Evolutionary conservation across 2,113 vertebrate genomes (phyloP).

Genomic region (Macquaria ambigua): DNA sequence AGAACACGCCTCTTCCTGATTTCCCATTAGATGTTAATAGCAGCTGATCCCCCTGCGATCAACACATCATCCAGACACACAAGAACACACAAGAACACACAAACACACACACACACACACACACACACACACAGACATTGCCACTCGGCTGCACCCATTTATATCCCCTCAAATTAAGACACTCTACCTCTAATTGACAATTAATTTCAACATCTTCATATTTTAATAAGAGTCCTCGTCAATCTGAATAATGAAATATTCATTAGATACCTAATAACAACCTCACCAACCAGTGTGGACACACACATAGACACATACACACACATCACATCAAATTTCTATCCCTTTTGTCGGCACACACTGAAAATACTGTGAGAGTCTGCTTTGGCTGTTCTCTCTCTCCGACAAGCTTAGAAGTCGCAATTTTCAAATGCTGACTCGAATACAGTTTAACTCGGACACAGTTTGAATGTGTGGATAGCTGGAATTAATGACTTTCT

Average conservation of each 20-base stretch:
- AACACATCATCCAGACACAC: constrained; percentile 70
- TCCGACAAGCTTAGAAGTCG: background rate
- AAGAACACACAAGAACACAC: constrained; percentile 36
- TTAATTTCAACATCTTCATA: constrained; percentile 91
- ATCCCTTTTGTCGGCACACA: constrained; percentile 37
- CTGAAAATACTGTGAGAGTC: constrained; percentile 31
- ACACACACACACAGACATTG: constrained; percentile 42
- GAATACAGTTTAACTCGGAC: constrained; percentile 15
- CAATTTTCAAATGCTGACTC: background rate
- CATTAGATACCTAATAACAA: constrained; percentile 86
- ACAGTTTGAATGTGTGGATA: constrained; percentile 17
- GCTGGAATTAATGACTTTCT: constrained; percentile 19
- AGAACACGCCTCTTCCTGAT: constrained; percentile 83
- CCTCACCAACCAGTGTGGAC: constrained; percentile 49
- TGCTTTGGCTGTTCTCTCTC: constrained; percentile 18
- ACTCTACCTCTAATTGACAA: constrained; percentile 89
- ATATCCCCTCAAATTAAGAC: constrained; percentile 88
- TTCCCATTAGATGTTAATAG: constrained; percentile 85
- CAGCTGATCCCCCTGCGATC: constrained; percentile 77
- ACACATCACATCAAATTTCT: constrained; percentile 53
- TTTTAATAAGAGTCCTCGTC: constrained; percentile 89
- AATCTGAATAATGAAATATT: constrained; percentile 90
- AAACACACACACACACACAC: constrained; percentile 46
- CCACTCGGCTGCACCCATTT: constrained; percentile 81
- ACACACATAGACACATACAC: constrained; percentile 35